Percentiles rank a stretch among this genome's conserved stretches.
phyloP scores from a whole-genome alignment of 2,113 vertebrate species.

The Oreochromis spilurus region DNA sequence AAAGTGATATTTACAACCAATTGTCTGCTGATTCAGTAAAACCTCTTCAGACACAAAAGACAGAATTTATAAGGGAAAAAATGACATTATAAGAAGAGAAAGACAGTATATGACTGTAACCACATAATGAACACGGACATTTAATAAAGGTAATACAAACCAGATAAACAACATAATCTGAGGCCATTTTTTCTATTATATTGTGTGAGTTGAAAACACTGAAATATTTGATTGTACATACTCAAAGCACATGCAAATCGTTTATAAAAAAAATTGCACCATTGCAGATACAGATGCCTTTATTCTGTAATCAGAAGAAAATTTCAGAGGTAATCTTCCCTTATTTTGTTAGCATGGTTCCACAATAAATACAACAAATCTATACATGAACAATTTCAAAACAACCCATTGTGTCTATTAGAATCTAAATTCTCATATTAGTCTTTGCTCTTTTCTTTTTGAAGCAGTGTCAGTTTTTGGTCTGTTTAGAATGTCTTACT shows the following conservation, averaged over 20 bases:
- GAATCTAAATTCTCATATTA: slow-evolving; percentile 5
- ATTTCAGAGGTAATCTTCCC: slow-evolving; percentile 23
- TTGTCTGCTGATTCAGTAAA: background rate
- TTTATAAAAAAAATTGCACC: background rate
- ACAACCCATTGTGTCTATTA: background rate
- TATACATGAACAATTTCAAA: background rate
- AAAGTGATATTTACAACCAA: background rate
- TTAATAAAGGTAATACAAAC: background rate
- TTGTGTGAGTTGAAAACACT: background rate
- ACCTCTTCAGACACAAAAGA: background rate
- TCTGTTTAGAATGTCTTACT: slow-evolving; percentile 26
- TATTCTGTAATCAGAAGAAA: slow-evolving; percentile 6
- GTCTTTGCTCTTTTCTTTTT: slow-evolving; percentile 20
- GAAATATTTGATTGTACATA: background rate
- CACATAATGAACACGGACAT: background rate
- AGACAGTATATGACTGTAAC: background rate
- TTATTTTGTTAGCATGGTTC: background rate
- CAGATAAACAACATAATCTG: background rate
- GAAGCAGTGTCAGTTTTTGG: slow-evolving; percentile 1
- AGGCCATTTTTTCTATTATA: background rate
- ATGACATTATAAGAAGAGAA: background rate
- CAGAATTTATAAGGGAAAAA: background rate
- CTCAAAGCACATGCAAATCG: background rate
- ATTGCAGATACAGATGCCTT: slow-evolving; percentile 7
- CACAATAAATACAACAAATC: background rate